Evolutionary conservation across 1,140 invertebrate genomes (phyloP).

Genomic region (Drosophila arizonae): DNA sequence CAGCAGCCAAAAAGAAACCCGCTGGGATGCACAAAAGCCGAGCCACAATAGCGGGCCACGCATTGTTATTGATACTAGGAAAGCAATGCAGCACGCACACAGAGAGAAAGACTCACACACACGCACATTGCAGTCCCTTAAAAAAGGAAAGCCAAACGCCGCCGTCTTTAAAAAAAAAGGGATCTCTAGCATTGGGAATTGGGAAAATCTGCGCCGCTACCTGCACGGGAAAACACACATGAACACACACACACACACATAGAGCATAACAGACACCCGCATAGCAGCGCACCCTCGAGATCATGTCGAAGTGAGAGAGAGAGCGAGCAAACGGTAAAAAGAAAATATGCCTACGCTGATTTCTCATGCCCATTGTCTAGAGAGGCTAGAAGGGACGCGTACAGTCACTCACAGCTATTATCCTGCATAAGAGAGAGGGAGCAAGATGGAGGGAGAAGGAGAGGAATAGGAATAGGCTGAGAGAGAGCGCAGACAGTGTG

Average conservation of each 20-base stretch:
- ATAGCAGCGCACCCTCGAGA: constrained; percentile 45
- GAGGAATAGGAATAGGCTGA: background rate
- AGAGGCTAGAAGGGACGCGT: constrained; percentile 39
- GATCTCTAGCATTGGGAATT: constrained; percentile 18
- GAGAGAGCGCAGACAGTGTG: background rate
- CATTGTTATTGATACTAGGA: constrained; percentile 80
- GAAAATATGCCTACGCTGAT: constrained; percentile 47
- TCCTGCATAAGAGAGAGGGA: constrained; percentile 43
- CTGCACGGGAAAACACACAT: constrained; percentile 29
- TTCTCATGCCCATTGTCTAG: constrained; percentile 31
- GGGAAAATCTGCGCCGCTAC: constrained; percentile 52
- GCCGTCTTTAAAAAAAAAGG: constrained; percentile 47
- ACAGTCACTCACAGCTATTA: constrained; percentile 57
- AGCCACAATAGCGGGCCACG: constrained; percentile 66
- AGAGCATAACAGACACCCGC: constrained; percentile 20
- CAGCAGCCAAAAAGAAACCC: constrained; percentile 19
- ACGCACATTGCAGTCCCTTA: constrained; percentile 19
- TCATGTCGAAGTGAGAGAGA: background rate
- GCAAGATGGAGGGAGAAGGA: background rate
- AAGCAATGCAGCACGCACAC: constrained; percentile 51
- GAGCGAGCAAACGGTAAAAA: constrained; percentile 22
- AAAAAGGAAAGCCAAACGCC: constrained; percentile 47
- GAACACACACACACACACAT: background rate
- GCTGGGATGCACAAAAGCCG: constrained; percentile 74
- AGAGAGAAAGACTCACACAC: constrained; percentile 21